Conservation (phyloP, 1,140 invertebrate genomes). For the Drosophila ambigua region DNA sequence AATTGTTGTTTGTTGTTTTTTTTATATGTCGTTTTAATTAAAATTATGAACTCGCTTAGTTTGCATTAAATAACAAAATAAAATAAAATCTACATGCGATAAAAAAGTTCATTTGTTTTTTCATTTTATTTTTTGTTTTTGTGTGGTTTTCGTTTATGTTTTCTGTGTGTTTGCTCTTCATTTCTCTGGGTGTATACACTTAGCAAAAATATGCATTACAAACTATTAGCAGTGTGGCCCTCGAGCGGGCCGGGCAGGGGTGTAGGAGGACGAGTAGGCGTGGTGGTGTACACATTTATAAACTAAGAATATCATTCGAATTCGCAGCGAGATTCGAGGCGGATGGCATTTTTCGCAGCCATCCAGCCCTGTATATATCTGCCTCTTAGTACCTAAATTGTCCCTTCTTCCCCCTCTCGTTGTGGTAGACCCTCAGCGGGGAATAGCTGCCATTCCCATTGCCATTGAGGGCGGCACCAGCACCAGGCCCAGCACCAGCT, state of each 20-base stretch:
- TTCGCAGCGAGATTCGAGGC: conserved; percentile 24
- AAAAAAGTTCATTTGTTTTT: conserved; percentile 29
- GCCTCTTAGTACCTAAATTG: conserved; percentile 89
- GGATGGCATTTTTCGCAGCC: background rate
- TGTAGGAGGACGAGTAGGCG: conserved; percentile 27
- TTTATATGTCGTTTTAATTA: conserved; percentile 49
- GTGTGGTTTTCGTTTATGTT: conserved; percentile 2
- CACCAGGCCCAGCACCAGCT: conserved; percentile 53
- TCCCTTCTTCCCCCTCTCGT: conserved; percentile 90
- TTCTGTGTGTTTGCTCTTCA: conserved; percentile 22
- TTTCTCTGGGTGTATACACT: conserved; percentile 69
- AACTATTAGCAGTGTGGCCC: conserved; percentile 62
- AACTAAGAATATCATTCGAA: conserved; percentile 54
- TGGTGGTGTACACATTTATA: conserved; percentile 65
- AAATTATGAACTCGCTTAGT: conserved; percentile 78
- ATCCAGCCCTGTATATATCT: conserved; percentile 8
- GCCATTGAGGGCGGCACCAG: conserved; percentile 50
- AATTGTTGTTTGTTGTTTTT: conserved; percentile 21
- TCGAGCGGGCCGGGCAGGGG: conserved; percentile 22
- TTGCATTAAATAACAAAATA: conserved; percentile 79
- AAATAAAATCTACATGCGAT: conserved; percentile 68
- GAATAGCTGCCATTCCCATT: conserved; percentile 87
- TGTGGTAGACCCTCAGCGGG: conserved; percentile 90
- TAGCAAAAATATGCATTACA: conserved; percentile 75
- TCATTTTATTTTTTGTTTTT: conserved; percentile 13